phyloP scores from a whole-genome alignment of 2,888 invertebrate species.

The Amaurobius ferox region DNA sequence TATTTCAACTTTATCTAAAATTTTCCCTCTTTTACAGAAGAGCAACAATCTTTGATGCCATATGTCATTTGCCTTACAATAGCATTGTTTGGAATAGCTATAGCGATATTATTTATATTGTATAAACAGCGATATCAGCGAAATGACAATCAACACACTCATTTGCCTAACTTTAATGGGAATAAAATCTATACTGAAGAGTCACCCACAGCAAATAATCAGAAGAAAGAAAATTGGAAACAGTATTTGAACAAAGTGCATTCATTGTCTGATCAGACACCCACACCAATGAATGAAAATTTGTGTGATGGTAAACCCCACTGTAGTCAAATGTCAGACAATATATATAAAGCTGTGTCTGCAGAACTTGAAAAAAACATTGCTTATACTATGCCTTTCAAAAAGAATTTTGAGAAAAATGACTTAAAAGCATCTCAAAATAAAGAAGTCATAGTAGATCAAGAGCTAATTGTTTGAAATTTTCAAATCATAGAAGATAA shows the following conservation, averaged over 20 bases:
- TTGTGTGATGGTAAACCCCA: slow-evolving; percentile 79
- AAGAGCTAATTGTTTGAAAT: slow-evolving; percentile 73
- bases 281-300: slow-evolving; percentile 80
- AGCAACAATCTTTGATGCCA: slow-evolving; percentile 39
- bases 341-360: slow-evolving; percentile 89
- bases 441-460: slow-evolving; percentile 57
- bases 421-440: slow-evolving; percentile 78
- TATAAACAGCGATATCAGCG: slow-evolving; percentile 81
- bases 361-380: slow-evolving; percentile 90
- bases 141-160: slow-evolving; percentile 77
- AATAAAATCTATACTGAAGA: slow-evolving; percentile 73
- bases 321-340: slow-evolving; percentile 76
- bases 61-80: slow-evolving; percentile 74
- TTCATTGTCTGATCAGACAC: slow-evolving; percentile 82
- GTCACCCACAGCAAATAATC: slow-evolving; percentile 90
- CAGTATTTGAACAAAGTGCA: slow-evolving; percentile 82
- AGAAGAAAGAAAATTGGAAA: slow-evolving; percentile 92
- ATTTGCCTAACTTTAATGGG: slow-evolving; percentile 1
- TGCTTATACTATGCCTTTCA: slow-evolving; percentile 79
- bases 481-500: no score
- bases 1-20: no score
- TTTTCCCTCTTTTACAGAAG: background rate
- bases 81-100: slow-evolving; percentile 74
- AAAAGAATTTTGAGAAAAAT: slow-evolving; percentile 87
- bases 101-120: slow-evolving; percentile 79